Evolutionary conservation across 2,888 invertebrate species (phyloP).

Genomic region (Lasioglossum pauxillum): DNA sequence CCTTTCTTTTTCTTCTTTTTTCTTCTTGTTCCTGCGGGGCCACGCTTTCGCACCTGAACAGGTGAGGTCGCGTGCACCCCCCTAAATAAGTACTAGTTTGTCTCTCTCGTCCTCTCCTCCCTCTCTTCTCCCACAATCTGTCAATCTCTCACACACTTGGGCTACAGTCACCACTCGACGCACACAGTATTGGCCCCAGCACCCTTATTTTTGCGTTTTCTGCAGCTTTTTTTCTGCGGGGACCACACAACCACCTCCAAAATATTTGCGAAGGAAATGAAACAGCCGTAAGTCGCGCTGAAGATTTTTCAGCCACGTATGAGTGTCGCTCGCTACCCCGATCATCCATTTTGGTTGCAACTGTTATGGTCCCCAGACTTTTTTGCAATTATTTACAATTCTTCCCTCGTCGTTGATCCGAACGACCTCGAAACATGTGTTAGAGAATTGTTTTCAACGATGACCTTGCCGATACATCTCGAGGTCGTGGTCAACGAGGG

Average conservation of each 20-base stretch:
- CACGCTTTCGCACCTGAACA: constrained; percentile 46
- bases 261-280: too few relatives aligned
- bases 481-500: not conserved
- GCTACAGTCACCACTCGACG: constrained; percentile 72
- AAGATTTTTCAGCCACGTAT: too few relatives aligned
- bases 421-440: not conserved
- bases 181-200: constrained; percentile 80
- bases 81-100: constrained; percentile 61
- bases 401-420: not conserved
- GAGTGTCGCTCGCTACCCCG: not conserved
- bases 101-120: constrained; percentile 23
- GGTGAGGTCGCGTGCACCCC: constrained; percentile 22
- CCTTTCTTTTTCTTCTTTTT: not conserved
- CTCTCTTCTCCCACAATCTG: not conserved
- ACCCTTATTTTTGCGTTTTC: constrained; percentile 73
- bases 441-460: not conserved
- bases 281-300: too few relatives aligned
- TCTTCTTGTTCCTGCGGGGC: constrained; percentile 32
- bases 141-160: constrained; percentile 35
- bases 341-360: not conserved
- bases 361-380: not conserved
- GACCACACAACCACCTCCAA: not conserved
- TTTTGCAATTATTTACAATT: not conserved
- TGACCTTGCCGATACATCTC: not conserved
- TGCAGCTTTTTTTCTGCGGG: constrained; percentile 21